Evolutionary conservation across 64 coral and sea anemone species (phyloP), one percentile per base, ranked within the genome.

Genomic region (Dendronephthya gigantea): DNA sequence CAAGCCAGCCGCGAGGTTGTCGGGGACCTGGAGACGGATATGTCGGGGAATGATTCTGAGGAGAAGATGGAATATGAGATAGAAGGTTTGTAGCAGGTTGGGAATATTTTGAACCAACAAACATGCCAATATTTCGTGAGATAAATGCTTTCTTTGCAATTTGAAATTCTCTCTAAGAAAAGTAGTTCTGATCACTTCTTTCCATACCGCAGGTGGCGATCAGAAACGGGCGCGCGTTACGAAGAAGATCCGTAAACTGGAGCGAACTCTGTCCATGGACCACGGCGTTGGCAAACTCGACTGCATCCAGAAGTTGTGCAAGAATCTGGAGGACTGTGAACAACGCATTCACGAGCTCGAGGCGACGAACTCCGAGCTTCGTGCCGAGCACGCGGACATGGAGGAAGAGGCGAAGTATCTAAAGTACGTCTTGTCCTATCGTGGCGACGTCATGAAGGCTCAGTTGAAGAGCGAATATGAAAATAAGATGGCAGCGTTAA

Each of bases 251-350:
- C 72, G 72, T 33, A 79, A 79, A 34, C 72, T 79, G 0, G 72
- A 79, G 29, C 72, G 72, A 79, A 79, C 72, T 29, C 16, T 79
- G 27, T 79, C 72, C 7, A 79, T 79, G 72, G 72, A 79, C 29
- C 72, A 79, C 36, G 72, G 72, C 11, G 72, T 79, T 29, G 72
- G 72, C 15, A 79, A 79, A 79, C 36, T 79, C 0, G 72, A 79
- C 36, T 79, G 72, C 36, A 79, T 79, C 32, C 32, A 29, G 22
- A 79, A 79, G 37, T 19, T 79, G 10, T 79, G 72, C 72, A 79
- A 79, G 72, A 79, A 79, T 14, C 36, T 79, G 36, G 72, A 79
- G 32, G 72, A 79, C 36, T 79, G 72, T 79, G 72, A 79, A 79
- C 72, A 79, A 39, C 30, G 72, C 30, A 79, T 79, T 79, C 72